A percentile compares a stretch with the other conserved stretches of the same genome.
phyloP scores from a whole-genome alignment of 2,113 vertebrate genomes.

The Caloenas nicobarica region DNA sequence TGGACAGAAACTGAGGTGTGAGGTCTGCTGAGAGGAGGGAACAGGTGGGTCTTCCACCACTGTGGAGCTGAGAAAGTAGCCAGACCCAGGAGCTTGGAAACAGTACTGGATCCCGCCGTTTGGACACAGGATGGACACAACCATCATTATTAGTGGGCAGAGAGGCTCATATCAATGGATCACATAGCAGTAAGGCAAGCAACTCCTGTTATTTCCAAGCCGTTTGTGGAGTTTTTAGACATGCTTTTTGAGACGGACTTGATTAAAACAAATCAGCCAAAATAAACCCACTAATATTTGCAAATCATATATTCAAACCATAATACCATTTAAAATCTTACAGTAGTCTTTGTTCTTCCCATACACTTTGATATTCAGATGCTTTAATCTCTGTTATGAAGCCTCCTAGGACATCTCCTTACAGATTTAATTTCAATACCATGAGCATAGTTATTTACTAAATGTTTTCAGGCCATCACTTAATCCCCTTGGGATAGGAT shows the following conservation, averaged over 20 bases:
- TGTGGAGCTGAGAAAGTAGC: background rate
- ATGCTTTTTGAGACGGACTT: background rate
- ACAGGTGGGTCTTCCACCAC: background rate
- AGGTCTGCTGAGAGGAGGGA: background rate
- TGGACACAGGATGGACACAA: background rate
- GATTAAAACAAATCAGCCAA: background rate
- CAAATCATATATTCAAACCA: constrained; percentile 17
- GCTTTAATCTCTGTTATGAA: constrained; percentile 39
- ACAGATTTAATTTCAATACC: constrained; percentile 5
- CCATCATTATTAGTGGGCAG: background rate
- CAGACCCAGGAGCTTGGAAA: background rate
- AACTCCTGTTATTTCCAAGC: background rate
- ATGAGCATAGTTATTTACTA: constrained; percentile 2
- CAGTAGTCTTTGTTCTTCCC: constrained; percentile 32
- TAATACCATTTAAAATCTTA: constrained; percentile 6
- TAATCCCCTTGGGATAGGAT: background rate
- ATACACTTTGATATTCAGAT: constrained; percentile 38
- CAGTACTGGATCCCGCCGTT: background rate
- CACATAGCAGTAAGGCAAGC: background rate
- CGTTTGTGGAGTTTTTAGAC: background rate
- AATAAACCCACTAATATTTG: background rate
- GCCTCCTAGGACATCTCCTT: constrained; percentile 7
- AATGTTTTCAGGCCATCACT: background rate
- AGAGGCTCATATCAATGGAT: background rate
- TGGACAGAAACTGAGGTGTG: background rate